These are phyloP conservation scores for Knipowitschia caucasica DNA, from an alignment of 2,797 vertebrate genomes.

Conservation along the genomic window DNA sequence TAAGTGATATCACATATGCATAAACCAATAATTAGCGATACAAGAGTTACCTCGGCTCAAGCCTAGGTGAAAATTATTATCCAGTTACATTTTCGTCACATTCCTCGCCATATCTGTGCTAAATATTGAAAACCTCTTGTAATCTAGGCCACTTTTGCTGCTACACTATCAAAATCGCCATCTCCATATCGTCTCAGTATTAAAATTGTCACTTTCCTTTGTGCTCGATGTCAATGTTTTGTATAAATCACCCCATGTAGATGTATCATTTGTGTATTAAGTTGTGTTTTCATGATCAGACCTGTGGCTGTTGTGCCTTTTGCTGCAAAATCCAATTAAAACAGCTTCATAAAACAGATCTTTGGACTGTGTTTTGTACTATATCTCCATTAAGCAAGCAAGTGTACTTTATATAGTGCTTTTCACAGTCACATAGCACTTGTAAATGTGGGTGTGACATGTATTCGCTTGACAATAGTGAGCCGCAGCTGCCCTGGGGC, in stretches of 20 bases:
- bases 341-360: neutral
- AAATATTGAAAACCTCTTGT: neutral
- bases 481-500: too few species aligned
- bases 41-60: too few species aligned
- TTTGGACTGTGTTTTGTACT: neutral
- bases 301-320: conserved; percentile 20
- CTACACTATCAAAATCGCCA: neutral
- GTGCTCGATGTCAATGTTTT: conserved; percentile 3
- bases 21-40: too few species aligned
- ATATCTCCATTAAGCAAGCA: too few species aligned
- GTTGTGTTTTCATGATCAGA: neutral
- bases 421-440: too few species aligned
- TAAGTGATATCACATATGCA: too few species aligned
- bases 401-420: too few species aligned
- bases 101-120: neutral
- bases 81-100: too few species aligned
- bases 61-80: too few species aligned
- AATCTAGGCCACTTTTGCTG: neutral
- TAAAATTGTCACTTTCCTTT: conserved; percentile 15
- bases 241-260: neutral
- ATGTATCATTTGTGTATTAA: conserved; percentile 1
- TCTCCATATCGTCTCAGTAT: conserved; percentile 22
- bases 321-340: conserved; percentile 1
- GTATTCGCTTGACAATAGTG: too few species aligned
- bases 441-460: too few species aligned